Base-by-base conservation (phyloP, 2,113 vertebrate genomes). In the Promerops cafer region DNA sequence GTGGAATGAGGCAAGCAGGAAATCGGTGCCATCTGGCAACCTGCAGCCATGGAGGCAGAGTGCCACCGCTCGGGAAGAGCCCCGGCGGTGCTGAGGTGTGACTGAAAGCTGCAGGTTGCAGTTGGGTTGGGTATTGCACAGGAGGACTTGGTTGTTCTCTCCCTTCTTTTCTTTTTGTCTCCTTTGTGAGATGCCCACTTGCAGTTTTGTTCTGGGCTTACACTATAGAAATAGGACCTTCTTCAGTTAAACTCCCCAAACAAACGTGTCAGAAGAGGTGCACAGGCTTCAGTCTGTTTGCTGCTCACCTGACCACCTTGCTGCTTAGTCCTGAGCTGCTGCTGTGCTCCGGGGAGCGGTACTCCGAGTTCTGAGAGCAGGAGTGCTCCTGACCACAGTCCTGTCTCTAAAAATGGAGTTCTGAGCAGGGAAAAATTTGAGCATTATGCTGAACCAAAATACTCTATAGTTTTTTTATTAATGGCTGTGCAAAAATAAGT, bases 21-120 rank as follows among this genome's bases (percentile, higher is more conserved):
- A 92, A 94, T 88, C n/a, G 3, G 74, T 80, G 90, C 90, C 91
- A 90, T 97, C 95, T 96, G 96, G 83, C 96, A 95, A 77, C 53
- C 64, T 95, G 92, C 78, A 92, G 89, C 33, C 87, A 3, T 10
- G 78, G 91, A 56, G 86, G 47, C 35, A 8, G 76, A 72, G 64
- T 64, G 68, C 54, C 83, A 30, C 39, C 0, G 11, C 81, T 66
- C 13, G 9, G 70, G 31, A 72, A 31, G 94, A 64, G 65, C 86
- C 11, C 63, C 3, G 53, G 74, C 31, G 0, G 56, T 30, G 42
- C 84, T 16, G 69, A 84, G 85, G 93, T 63, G 77, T 39, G 50
- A 27, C 53, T 39, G 16, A 30, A 80, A 82, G 56, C 90, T 93
- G 89, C 92, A 92, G 89, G 60, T 87, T 75, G 49, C 80, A 1